These are phyloP conservation scores for Lepus americanus DNA, from an alignment of 2,113 vertebrate species.

Conservation along the genomic window DNA sequence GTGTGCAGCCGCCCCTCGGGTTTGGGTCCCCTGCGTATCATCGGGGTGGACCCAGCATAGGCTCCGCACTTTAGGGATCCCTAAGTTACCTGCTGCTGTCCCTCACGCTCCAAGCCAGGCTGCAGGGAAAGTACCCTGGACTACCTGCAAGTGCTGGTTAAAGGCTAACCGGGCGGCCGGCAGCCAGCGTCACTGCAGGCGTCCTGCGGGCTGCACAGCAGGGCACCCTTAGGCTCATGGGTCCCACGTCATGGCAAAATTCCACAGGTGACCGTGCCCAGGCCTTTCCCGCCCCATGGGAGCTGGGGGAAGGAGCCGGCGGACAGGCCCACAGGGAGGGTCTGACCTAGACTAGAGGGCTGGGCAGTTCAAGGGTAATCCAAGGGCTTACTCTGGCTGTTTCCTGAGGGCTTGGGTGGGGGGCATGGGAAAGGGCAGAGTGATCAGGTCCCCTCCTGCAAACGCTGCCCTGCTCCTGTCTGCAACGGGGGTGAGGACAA, in stretches of 20 bases:
- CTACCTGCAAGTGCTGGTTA: not conserved
- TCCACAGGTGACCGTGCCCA: rapidly evolving
- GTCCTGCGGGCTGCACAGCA: not conserved
- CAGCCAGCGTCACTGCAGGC: not conserved
- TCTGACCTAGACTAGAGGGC: not conserved
- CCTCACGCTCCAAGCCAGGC: not conserved
- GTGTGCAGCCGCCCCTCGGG: not conserved
- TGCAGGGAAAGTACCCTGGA: not conserved
- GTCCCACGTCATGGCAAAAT: not conserved
- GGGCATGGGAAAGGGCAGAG: not conserved
- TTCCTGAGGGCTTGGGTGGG: not conserved
- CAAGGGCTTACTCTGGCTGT: too few species aligned
- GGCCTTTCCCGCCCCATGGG: not conserved
- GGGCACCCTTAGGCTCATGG: not conserved
- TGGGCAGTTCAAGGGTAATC: not conserved
- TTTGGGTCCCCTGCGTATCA: too few species aligned
- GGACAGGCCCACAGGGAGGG: not conserved
- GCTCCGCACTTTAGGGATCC: too few species aligned
- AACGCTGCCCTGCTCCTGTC: not conserved
- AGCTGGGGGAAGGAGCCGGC: not conserved
- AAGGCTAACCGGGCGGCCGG: not conserved
- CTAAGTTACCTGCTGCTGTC: too few species aligned
- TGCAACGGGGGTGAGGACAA: not conserved
- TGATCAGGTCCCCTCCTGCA: not conserved
- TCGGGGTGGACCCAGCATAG: too few species aligned